phyloP scores from a whole-genome alignment of 2,797 vertebrate species.

The Arnoldichthys spilopterus region DNA sequence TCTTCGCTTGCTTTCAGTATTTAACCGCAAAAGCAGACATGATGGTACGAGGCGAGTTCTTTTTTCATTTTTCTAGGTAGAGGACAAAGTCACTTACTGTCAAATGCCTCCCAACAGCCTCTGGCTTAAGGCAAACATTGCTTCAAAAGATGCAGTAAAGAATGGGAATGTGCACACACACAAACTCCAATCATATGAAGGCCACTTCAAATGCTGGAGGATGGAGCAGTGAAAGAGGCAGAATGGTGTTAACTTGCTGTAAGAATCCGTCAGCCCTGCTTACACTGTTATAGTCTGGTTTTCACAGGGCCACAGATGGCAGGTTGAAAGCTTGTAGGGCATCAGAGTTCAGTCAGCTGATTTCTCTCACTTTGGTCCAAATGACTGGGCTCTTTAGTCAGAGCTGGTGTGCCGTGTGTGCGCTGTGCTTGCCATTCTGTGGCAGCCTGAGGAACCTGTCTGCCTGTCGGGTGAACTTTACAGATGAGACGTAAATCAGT shows the following conservation, averaged over 20 bases:
- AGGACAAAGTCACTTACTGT: constrained; percentile 32
- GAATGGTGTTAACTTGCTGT: not conserved
- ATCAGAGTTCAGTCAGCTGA: not conserved
- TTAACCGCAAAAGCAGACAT: not conserved
- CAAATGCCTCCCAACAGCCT: constrained; percentile 48
- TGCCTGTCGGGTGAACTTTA: not conserved
- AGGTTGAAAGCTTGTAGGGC: not conserved
- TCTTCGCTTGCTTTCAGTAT: not conserved
- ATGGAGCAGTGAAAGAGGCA: not conserved
- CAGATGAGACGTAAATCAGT: not conserved
- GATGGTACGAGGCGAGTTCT: not conserved
- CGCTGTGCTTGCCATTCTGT: not conserved
- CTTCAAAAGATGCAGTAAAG: constrained; percentile 55
- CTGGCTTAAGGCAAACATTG: constrained; percentile 45
- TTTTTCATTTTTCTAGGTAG: constrained; percentile 16
- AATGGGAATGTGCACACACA: constrained; percentile 34
- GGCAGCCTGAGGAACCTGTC: not conserved
- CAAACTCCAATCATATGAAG: not conserved
- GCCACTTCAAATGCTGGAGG: not conserved
- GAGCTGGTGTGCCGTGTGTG: not conserved
- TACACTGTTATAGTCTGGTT: not conserved
- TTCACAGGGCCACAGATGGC: not conserved
- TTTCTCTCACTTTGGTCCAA: not conserved
- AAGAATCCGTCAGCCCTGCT: not conserved
- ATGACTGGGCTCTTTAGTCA: not conserved